Percentiles rank a stretch among this genome's conserved stretches.
Evolutionary conservation across 2,797 vertebrate genomes (phyloP).

Genomic region (Etheostoma nigrum): DNA sequence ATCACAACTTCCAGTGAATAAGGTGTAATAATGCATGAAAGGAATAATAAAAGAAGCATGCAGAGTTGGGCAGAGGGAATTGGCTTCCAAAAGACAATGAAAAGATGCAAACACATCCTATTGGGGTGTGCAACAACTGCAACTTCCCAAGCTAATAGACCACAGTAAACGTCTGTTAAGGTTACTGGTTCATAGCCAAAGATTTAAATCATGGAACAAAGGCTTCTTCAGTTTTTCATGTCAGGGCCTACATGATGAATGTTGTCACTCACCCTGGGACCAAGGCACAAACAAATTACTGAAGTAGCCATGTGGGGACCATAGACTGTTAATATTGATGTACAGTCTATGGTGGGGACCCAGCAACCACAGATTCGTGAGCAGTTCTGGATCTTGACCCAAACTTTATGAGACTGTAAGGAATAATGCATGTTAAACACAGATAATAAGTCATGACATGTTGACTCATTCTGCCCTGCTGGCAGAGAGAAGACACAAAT

Average conservation of each 20-base stretch:
- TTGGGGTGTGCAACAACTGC: neutral
- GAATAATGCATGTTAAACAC: constrained; percentile 62
- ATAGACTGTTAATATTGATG: too few species aligned
- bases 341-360: neutral
- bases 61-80: neutral
- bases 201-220: constrained; percentile 34
- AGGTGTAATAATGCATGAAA: neutral
- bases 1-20: neutral
- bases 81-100: neutral
- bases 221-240: constrained; percentile 20
- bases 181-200: constrained; percentile 11
- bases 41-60: neutral
- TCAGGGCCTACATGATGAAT: constrained; percentile 26
- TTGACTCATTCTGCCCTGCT: constrained; percentile 71
- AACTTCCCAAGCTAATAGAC: constrained; percentile 35
- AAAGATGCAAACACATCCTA: neutral
- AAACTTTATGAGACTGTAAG: constrained; percentile 44
- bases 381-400: constrained; percentile 35
- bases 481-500: constrained; percentile 58
- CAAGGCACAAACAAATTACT: constrained; percentile 49
- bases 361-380: constrained; percentile 30
- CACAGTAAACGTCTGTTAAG: constrained; percentile 56
- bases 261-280: constrained; percentile 12
- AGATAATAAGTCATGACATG: constrained; percentile 73
- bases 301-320: constrained; percentile 25